Evolutionary conservation across 2,888 invertebrate species (phyloP).

Genomic region (Nebria brevicollis): DNA sequence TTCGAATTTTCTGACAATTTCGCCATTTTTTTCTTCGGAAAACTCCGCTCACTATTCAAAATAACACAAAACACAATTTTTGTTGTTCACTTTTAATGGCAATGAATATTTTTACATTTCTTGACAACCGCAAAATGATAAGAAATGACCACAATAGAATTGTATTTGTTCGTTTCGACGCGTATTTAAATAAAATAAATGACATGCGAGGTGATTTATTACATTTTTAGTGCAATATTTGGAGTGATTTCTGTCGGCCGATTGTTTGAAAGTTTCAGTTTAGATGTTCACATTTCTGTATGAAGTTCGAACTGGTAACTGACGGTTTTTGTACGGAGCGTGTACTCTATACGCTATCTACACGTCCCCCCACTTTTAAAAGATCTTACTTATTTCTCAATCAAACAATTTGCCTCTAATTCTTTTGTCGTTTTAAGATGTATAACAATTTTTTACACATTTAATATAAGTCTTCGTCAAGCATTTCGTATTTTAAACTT

Average conservation of each 20-base stretch:
- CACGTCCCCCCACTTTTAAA: neutral
- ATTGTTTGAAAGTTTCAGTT: neutral
- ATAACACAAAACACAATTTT: neutral
- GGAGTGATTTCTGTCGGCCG: neutral
- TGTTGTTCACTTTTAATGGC: neutral
- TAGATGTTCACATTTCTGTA: neutral
- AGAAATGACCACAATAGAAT: neutral
- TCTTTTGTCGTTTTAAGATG: neutral
- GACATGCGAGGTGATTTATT: neutral
- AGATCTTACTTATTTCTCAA: neutral
- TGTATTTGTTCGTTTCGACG: neutral
- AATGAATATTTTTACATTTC: neutral
- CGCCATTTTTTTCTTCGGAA: neutral
- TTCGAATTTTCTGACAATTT: neutral
- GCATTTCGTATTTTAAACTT: too few species aligned
- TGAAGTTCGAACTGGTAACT: neutral
- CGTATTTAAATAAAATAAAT: too few species aligned
- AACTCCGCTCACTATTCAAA: neutral
- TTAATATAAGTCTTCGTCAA: too few species aligned
- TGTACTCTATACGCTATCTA: neutral
- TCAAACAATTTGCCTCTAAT: neutral
- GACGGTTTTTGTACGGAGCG: neutral
- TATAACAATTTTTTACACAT: neutral
- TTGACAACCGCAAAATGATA: neutral
- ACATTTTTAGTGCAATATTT: neutral